Evolutionary conservation across 2,888 invertebrate genomes (phyloP), one percentile per base, ranked within the genome.

Genomic region (Polydesmus complanatus): DNA sequence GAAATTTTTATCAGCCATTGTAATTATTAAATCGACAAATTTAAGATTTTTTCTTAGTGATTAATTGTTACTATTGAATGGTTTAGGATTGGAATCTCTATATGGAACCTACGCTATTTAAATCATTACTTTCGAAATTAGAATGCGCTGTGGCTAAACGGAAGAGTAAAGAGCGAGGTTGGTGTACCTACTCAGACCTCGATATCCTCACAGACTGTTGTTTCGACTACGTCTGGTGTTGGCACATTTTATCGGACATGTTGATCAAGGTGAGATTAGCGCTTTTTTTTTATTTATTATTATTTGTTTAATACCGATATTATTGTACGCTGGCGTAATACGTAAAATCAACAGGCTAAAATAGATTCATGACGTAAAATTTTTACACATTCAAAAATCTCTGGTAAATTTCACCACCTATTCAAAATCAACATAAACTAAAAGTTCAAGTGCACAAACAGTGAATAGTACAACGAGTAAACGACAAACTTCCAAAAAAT

Each of bases 1-100:
- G 63, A 84, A 90, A 70, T 94, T 96, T 77, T 81, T 96, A 22
- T 79, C 80, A 68, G 93, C 93, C 65, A 88, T 97, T 72, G 94
- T 90, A 77, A 56, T 52, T n/a, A n/a, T 48, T 48, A 48, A 14
- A 14, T 48, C 48, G 48, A 14, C 48, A 48, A 48, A 18, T 48
- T 48, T 48, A 18, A 48, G 14, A 14, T 18, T 48, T 18, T 18
- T 48, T 48, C 14, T 48, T 48, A 18, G 48, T 14, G 18, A 48
- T 14, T 14, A 18, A 14, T n/a, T n/a, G n/a, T n/a, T n/a, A n/a
- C n/a, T n/a, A n/a, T n/a, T n/a, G n/a, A n/a, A n/a, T 23, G n/a
- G 5, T 52, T n/a, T 56, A 87, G 90, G 82, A 91, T 69, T 94
- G 94, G 94, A 82, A 87, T 67, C 79, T 93, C 58, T 90, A 83